Evolutionary conservation across 2,113 vertebrate species (phyloP), one percentile per base, ranked within the genome.

Genomic region (Podarcis cretensis): DNA sequence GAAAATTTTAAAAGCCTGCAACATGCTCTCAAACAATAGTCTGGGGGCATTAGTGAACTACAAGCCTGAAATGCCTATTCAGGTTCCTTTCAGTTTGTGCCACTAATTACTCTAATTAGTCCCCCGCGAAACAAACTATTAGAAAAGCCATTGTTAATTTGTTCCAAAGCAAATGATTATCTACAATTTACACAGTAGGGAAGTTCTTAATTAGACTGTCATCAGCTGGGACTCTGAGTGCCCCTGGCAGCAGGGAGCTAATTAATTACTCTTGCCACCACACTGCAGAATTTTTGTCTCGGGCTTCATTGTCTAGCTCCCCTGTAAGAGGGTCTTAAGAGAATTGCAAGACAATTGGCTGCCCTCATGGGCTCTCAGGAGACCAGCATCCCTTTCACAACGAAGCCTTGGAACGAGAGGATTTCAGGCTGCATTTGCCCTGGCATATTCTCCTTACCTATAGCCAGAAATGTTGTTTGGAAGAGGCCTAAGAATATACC

Each of bases 131-230:
- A 95, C 30, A 90, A 96, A 96, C 92, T 84, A 87, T 94, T 94
- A 91, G 82, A 87, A 92, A 94, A 93, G 79, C 75, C 86, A 91
- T 91, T 94, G 84, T 93, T 71, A 94, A 95, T 96, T 93, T 95
- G 71, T 83, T 84, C 82, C 84, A 95, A 89, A 93, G 89, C 92
- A 96, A 95, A 91, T 93, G 93, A 93, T 94, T 94, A 95, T 95
- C 91, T 94, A 95, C 94, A 95, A 90, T 81, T 92, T 92, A 93
- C 88, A 93, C 93, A 92, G 94, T 87, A 92, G 94, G 92, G 90
- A 95, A 90, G 82, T 94, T 95, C 95, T 95, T 97, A 97, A 97
- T 97, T 96, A 96, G 91, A 89, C 48, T 90, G 32, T 92, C 95
- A 89, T 68, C 89, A 96, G 89, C 89, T 90, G 88, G 90, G 94